A percentile compares a stretch with the other conserved stretches of the same genome.
phyloP scores from a whole-genome alignment of 2,797 vertebrate species.

The Scarus forsteni region DNA sequence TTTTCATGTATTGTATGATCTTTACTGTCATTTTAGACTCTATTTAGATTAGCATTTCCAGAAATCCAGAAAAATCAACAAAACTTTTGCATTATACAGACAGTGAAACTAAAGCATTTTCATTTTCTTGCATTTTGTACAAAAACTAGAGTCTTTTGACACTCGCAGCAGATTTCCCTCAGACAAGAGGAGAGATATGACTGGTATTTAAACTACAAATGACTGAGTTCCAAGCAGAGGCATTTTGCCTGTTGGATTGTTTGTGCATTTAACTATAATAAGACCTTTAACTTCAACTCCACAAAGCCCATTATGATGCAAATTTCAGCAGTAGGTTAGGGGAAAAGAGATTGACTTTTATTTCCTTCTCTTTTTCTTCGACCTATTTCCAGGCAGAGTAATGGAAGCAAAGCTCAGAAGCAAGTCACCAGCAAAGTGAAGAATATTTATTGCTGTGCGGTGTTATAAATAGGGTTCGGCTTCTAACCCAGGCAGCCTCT shows the following conservation, averaged over 20 bases:
- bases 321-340: conserved; percentile 20
- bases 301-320: conserved; percentile 44
- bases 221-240: neutral
- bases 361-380: conserved; percentile 23
- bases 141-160: conserved; percentile 14
- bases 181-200: conserved; percentile 6
- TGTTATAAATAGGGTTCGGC: conserved; percentile 71
- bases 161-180: conserved; percentile 4
- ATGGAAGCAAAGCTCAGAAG: conserved; percentile 40
- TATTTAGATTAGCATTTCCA: too few species aligned
- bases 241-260: neutral
- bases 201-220: conserved; percentile 11
- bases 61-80: neutral
- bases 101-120: too few species aligned
- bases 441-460: conserved; percentile 46
- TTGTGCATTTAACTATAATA: conserved; percentile 13
- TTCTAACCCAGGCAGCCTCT: conserved; percentile 56
- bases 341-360: conserved; percentile 18
- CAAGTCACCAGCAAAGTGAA: conserved; percentile 7
- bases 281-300: conserved; percentile 25
- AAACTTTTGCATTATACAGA: too few species aligned
- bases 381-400: conserved; percentile 32
- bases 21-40: too few species aligned
- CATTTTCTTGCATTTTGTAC: neutral
- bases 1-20: too few species aligned